Percentiles rank a stretch among this genome's conserved stretches.
phyloP scores from a whole-genome alignment of 2,888 invertebrate genomes.

The Clunio marinus region DNA sequence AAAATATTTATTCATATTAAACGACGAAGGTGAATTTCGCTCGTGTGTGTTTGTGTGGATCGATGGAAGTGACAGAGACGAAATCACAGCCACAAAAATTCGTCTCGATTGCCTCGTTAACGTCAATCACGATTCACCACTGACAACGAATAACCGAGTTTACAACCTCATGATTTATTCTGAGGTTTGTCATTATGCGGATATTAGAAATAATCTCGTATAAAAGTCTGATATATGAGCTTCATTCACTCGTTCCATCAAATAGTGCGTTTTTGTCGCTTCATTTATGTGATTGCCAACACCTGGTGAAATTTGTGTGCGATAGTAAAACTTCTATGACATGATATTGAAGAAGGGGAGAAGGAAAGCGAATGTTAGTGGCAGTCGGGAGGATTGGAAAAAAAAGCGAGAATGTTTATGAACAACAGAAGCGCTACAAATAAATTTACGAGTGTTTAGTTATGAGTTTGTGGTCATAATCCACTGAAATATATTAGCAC shows the following conservation, averaged over 20 bases:
- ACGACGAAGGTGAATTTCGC: too few relatives aligned
- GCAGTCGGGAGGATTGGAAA: too few relatives aligned
- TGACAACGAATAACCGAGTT: background rate
- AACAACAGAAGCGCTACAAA: background rate
- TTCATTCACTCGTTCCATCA: conserved; percentile 1
- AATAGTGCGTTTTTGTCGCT: conserved; percentile 8
- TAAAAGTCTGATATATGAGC: background rate
- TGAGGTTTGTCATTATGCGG: conserved; percentile 1
- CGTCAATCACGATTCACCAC: conserved; percentile 3
- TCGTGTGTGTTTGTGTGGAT: background rate
- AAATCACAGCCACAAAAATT: too few relatives aligned
- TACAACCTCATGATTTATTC: conserved; percentile 13
- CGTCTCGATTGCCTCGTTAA: background rate
- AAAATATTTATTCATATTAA: conserved; percentile 12
- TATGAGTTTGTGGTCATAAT: conserved; percentile 31
- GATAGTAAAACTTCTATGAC: conserved; percentile 7
- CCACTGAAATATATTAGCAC: conserved; percentile 23
- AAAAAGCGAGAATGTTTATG: background rate
- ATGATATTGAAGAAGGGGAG: conserved; percentile 5
- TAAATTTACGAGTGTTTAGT: conserved; percentile 28
- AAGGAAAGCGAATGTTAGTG: background rate
- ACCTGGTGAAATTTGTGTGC: conserved; percentile 16
- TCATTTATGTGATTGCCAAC: conserved; percentile 28
- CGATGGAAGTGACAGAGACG: background rate
- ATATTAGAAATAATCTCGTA: conserved; percentile 11